phyloP scores from a whole-genome alignment of 2,113 vertebrate species.

The Xiphorhynchus elegans region DNA sequence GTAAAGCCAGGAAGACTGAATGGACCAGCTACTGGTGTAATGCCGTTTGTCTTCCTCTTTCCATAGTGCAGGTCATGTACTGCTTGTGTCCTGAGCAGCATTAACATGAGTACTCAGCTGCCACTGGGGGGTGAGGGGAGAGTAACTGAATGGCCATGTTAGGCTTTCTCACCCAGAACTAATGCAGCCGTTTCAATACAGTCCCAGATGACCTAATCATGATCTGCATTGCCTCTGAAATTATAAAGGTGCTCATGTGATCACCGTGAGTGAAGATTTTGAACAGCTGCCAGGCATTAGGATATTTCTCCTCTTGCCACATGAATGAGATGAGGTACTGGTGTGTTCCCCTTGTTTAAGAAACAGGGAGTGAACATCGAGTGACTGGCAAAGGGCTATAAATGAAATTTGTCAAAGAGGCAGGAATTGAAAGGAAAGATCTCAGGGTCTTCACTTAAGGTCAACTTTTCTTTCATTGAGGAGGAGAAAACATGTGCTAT shows the following conservation, averaged over 20 bases:
- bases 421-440: background rate
- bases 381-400: background rate
- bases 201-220: background rate
- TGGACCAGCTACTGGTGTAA: background rate
- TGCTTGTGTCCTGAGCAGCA: background rate
- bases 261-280: background rate
- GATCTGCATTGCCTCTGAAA: background rate
- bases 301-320: background rate
- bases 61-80: background rate
- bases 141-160: background rate
- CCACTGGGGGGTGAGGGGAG: accelerated
- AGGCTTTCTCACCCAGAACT: background rate
- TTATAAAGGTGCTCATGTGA: background rate
- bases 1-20: background rate
- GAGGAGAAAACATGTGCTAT: background rate
- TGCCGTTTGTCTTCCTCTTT: background rate
- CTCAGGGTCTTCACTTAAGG: background rate
- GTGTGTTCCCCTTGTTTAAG: background rate
- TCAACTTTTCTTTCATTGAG: background rate
- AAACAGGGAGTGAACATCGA: background rate
- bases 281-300: background rate
- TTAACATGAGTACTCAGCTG: background rate
- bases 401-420: background rate
- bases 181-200: background rate
- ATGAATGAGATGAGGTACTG: background rate